Evolutionary conservation across 2,113 vertebrate genomes (phyloP).

Genomic region (Rhinolophus sinicus): DNA sequence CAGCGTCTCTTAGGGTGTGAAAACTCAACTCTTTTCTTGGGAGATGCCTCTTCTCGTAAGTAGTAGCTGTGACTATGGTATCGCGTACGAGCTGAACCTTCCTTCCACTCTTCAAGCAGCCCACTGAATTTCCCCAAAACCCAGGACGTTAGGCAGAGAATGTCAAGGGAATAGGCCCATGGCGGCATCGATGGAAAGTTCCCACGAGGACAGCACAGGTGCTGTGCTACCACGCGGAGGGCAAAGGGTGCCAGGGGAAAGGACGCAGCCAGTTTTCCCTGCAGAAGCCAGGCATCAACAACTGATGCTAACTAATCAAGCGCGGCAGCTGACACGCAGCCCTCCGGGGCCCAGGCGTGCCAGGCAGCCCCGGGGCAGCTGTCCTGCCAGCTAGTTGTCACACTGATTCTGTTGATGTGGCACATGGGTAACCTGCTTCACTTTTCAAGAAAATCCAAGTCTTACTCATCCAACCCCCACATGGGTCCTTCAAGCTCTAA

Average conservation of each 20-base stretch:
- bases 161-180: background rate
- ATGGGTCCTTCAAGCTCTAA: background rate
- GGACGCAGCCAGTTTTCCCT: background rate
- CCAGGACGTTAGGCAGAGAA: background rate
- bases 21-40: background rate
- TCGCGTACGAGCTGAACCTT: background rate
- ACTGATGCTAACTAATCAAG: background rate
- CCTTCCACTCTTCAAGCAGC: background rate
- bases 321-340: background rate
- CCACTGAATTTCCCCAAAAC: background rate
- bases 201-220: background rate
- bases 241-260: background rate
- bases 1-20: background rate
- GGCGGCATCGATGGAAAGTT: background rate
- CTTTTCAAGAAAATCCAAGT: slow-evolving; percentile 35
- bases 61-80: background rate
- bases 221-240: background rate
- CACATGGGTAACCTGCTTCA: background rate
- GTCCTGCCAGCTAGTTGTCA: background rate
- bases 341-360: fast-evolving
- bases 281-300: background rate
- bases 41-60: background rate
- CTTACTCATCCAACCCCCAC: background rate
- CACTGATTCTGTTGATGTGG: background rate
- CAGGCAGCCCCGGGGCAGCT: background rate